Evolutionary conservation across 2,888 invertebrate species (phyloP).

Genomic region (Clivina fossor): DNA sequence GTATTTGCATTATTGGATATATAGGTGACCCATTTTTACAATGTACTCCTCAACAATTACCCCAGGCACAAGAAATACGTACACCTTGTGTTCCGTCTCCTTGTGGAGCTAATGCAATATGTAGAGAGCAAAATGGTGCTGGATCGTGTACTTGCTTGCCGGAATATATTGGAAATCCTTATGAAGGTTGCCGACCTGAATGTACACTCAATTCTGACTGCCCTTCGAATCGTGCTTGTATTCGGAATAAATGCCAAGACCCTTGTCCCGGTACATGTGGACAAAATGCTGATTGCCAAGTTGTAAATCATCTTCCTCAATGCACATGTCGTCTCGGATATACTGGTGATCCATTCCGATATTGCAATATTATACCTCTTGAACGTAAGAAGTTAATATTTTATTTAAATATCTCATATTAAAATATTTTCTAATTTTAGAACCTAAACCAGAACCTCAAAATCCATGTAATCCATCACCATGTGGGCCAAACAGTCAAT

Average conservation of each 20-base stretch:
- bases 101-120: conserved; percentile 68
- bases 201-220: conserved; percentile 68
- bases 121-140: conserved; percentile 70
- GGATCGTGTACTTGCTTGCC: conserved; percentile 72
- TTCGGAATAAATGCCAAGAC: conserved; percentile 66
- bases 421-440: background rate
- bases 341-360: conserved; percentile 67
- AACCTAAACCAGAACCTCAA: conserved; percentile 40
- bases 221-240: conserved; percentile 63
- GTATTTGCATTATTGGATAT: conserved; percentile 68
- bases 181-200: conserved; percentile 71
- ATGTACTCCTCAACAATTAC: conserved; percentile 51
- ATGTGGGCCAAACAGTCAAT: conserved; percentile 74
- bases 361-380: conserved; percentile 49
- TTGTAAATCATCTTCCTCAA: conserved; percentile 66
- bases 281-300: conserved; percentile 66
- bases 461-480: conserved; percentile 71
- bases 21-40: conserved; percentile 77
- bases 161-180: conserved; percentile 76
- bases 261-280: conserved; percentile 72
- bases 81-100: conserved; percentile 70
- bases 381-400: conserved; percentile 54
- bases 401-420: background rate
- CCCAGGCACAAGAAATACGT: conserved; percentile 52
- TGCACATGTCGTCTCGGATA: conserved; percentile 65